Conservation (phyloP, 2,113 vertebrate genomes). For the Oreochromis spilurus region DNA sequence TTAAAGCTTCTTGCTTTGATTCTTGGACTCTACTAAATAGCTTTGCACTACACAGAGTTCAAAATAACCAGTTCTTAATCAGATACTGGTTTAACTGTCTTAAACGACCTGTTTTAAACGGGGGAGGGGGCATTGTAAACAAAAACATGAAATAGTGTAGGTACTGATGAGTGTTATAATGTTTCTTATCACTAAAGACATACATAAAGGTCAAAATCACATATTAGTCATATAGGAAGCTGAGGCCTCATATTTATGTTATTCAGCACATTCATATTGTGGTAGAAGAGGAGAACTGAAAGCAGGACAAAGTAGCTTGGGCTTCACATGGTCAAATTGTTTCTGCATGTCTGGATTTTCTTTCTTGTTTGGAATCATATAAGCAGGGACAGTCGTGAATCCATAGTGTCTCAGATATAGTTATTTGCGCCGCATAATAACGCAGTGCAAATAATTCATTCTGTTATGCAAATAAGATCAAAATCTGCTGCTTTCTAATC, state of each 20-base stretch:
- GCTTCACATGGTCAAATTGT: neutral
- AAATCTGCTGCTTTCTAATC: neutral
- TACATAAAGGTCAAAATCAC: neutral
- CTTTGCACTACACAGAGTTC: neutral
- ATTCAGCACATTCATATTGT: neutral
- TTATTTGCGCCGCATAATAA: fast-evolving
- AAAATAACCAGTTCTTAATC: neutral
- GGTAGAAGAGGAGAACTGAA: neutral
- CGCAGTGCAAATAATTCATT: neutral
- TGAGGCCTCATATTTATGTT: fast-evolving
- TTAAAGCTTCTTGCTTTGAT: neutral
- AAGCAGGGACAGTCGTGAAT: neutral
- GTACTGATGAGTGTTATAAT: neutral
- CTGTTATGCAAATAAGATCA: fast-evolving
- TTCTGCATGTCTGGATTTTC: neutral
- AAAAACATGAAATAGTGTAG: neutral
- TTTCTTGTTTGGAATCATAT: neutral
- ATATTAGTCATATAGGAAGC: neutral
- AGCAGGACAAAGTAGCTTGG: fast-evolving
- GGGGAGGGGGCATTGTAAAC: too few relatives aligned
- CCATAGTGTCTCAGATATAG: neutral
- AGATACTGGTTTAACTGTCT: fast-evolving
- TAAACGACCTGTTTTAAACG: neutral
- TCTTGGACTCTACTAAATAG: neutral
- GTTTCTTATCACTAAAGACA: neutral